Evolutionary conservation across 2,113 vertebrate species (phyloP).

Genomic region (Myotis davidii): DNA sequence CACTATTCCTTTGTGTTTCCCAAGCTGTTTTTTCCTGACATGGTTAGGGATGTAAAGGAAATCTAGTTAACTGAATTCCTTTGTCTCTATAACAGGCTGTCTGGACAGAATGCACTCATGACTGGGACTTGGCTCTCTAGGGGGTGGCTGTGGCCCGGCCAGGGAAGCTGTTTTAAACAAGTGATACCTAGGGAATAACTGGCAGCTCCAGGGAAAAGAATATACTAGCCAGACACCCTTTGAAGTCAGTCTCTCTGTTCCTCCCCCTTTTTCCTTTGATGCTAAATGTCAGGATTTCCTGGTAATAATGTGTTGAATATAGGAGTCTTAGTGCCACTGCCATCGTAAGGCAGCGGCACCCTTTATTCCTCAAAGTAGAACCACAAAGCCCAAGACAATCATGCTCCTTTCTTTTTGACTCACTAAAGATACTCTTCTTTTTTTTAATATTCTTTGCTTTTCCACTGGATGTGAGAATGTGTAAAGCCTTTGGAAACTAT

Average conservation of each 20-base stretch:
- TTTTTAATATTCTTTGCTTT: background rate
- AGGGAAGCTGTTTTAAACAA: conserved; percentile 23
- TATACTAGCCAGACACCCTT: conserved; percentile 57
- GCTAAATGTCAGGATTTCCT: conserved; percentile 79
- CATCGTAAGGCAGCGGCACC: background rate
- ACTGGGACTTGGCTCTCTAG: background rate
- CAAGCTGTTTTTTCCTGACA: background rate
- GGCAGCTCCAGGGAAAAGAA: conserved; percentile 44
- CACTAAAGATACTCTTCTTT: background rate
- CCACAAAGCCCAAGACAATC: background rate
- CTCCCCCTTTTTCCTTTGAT: conserved; percentile 74
- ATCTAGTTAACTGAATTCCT: conserved; percentile 13
- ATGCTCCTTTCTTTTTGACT: background rate
- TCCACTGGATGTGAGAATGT: background rate
- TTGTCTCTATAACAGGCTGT: conserved; percentile 43
- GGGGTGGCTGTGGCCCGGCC: background rate
- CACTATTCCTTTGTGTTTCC: background rate
- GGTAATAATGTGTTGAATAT: conserved; percentile 10
- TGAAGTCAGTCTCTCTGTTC: conserved; percentile 67
- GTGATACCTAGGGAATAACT: conserved; percentile 39
- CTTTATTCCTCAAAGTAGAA: background rate
- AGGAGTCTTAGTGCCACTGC: background rate
- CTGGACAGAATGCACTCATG: background rate
- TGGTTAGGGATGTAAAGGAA: background rate
- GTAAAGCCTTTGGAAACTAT: background rate